Conservation (phyloP, 1,140 invertebrate species). For the Venustaconcha ellipsiformis region DNA sequence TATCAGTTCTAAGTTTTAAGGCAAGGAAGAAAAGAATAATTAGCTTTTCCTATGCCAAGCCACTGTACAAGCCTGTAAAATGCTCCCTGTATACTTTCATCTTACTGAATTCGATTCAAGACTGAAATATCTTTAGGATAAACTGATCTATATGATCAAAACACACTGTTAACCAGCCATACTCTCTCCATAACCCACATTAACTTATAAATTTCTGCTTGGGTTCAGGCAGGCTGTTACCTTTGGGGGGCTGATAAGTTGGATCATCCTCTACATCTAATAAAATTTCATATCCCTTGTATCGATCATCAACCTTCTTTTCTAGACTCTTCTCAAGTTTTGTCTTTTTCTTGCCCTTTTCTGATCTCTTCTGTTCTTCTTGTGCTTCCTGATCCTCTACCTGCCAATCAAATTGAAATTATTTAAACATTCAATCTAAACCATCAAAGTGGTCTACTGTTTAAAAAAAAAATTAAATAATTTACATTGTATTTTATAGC, state of each 20-base stretch:
- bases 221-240: conserved; percentile 16
- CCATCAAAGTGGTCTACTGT: not conserved
- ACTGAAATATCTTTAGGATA: not conserved
- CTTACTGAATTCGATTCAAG: not conserved
- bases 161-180: not conserved
- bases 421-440: not conserved
- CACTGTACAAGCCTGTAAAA: too few relatives aligned
- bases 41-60: too few relatives aligned
- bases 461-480: too few relatives aligned
- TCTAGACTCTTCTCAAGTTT: too few relatives aligned
- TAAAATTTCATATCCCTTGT: conserved; percentile 60
- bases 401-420: conserved; percentile 7
- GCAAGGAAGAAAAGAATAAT: too few relatives aligned
- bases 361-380: conserved; percentile 1
- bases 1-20: too few relatives aligned
- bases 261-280: conserved; percentile 52
- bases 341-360: conserved; percentile 24
- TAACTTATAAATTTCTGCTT: not conserved
- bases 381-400: conserved; percentile 45
- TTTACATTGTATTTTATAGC: too few relatives aligned
- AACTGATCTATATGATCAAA: not conserved
- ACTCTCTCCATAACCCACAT: too few relatives aligned
- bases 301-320: conserved; percentile 27
- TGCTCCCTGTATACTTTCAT: too few relatives aligned
- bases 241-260: conserved; percentile 48